These are phyloP conservation scores for Panagrolaimus sp. DNA, from an alignment of 1,140 invertebrate species.

Conservation along the genomic window DNA sequence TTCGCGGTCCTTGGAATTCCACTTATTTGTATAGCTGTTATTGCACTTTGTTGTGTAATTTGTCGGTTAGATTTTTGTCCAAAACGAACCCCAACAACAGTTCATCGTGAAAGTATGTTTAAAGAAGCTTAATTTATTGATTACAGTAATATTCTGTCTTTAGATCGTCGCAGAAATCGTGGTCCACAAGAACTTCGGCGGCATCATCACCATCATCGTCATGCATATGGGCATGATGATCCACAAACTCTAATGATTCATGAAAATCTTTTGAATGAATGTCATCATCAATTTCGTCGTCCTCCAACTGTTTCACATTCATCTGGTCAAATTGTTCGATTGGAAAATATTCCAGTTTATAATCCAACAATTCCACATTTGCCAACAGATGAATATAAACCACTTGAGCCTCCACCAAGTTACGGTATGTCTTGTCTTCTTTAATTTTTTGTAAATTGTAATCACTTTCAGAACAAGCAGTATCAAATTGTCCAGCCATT, in stretches of 20 bases:
- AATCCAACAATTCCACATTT: constrained; percentile 32
- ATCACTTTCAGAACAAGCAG: not conserved
- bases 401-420: constrained; percentile 42
- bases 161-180: not conserved
- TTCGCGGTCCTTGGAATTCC: constrained; percentile 42
- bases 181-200: not conserved
- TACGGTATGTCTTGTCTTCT: constrained; percentile 43
- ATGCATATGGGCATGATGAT: not conserved
- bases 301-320: not conserved
- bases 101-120: not conserved
- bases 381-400: constrained; percentile 24
- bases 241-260: constrained; percentile 19
- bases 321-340: constrained; percentile 29
- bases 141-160: not conserved
- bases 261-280: constrained; percentile 44
- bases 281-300: too few species aligned
- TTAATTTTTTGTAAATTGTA: not conserved
- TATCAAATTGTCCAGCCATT: not conserved
- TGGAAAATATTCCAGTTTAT: constrained; percentile 43
- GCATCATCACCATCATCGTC: not conserved
- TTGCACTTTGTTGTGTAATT: constrained; percentile 49
- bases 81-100: constrained; percentile 14
- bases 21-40: constrained; percentile 35
- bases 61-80: constrained; percentile 51
- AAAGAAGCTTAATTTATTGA: not conserved